phyloP scores from a whole-genome alignment of 92 coral and sea anemone species.

The Phenganax marumi region DNA sequence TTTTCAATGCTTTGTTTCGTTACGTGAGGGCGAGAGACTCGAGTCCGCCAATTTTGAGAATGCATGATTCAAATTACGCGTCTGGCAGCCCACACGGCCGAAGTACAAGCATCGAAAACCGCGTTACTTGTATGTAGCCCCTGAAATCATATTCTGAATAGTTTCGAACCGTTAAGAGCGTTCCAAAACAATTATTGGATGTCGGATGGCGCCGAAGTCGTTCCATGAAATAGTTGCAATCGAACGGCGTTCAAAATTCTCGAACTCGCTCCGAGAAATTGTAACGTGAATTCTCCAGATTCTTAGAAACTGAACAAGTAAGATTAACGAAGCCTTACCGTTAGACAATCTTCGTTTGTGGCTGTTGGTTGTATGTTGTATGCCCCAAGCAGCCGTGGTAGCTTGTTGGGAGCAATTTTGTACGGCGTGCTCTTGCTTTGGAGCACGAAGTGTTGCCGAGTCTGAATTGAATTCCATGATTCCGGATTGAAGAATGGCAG shows the following conservation, averaged over 20 bases:
- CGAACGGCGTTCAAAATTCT: neutral
- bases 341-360: slow-evolving; percentile 16
- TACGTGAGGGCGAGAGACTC: neutral
- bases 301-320: neutral
- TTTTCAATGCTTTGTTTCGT: neutral
- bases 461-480: slow-evolving; percentile 45
- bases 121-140: neutral
- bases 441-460: slow-evolving; percentile 13
- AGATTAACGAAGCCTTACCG: slow-evolving; percentile 14
- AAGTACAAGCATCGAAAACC: neutral
- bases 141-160: neutral
- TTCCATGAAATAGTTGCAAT: neutral
- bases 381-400: slow-evolving; percentile 42
- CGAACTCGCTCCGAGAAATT: neutral
- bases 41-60: neutral
- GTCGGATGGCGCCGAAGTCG: neutral
- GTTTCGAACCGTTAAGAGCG: neutral
- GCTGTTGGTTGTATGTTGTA: neutral
- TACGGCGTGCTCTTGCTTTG: slow-evolving; percentile 2
- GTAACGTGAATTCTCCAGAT: no score
- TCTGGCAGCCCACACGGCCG: neutral
- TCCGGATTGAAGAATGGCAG: neutral
- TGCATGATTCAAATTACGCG: neutral
- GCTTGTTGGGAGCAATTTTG: slow-evolving; percentile 18
- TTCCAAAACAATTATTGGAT: neutral